phyloP scores from a whole-genome alignment of 2,888 invertebrate species.

The Leptopilina myrica region DNA sequence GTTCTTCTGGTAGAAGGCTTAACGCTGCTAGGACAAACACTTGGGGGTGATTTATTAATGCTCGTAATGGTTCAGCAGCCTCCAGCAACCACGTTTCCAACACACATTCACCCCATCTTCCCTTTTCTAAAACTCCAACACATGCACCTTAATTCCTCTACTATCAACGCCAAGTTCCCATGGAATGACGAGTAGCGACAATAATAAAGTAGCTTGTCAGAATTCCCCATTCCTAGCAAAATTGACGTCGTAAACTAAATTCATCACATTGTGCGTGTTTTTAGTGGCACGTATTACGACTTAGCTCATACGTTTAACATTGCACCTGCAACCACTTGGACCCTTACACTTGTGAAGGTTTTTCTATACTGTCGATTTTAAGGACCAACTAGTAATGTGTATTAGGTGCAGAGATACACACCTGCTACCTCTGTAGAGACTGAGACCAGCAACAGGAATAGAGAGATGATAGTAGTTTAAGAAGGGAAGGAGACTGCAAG shows the following conservation, averaged over 20 bases:
- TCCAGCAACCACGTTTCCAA: background rate
- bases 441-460: slow-evolving; percentile 41
- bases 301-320: slow-evolving; percentile 42
- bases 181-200: slow-evolving; percentile 31
- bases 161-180: slow-evolving; percentile 17
- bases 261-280: slow-evolving; percentile 61
- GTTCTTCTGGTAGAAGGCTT: slow-evolving; percentile 22
- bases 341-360: slow-evolving; percentile 8
- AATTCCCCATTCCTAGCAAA: slow-evolving; percentile 51
- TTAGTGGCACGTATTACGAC: slow-evolving; percentile 56
- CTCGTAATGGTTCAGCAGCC: slow-evolving; percentile 56
- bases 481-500: slow-evolving; percentile 41
- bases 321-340: slow-evolving; percentile 4
- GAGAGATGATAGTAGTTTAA: no score
- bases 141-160: slow-evolving; percentile 24
- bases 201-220: slow-evolving; percentile 30
- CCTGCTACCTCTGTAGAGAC: slow-evolving; percentile 44
- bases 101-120: slow-evolving; percentile 16
- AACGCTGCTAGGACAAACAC: slow-evolving; percentile 58
- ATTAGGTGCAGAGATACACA: slow-evolving; percentile 41
- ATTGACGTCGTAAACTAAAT: slow-evolving; percentile 67
- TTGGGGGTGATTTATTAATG: slow-evolving; percentile 69
- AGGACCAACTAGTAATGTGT: background rate
- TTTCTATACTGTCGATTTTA: slow-evolving; percentile 26
- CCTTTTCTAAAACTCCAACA: slow-evolving; percentile 14